phyloP scores from a whole-genome alignment of 2,888 invertebrate genomes.

The Pollenia amentaria region DNA sequence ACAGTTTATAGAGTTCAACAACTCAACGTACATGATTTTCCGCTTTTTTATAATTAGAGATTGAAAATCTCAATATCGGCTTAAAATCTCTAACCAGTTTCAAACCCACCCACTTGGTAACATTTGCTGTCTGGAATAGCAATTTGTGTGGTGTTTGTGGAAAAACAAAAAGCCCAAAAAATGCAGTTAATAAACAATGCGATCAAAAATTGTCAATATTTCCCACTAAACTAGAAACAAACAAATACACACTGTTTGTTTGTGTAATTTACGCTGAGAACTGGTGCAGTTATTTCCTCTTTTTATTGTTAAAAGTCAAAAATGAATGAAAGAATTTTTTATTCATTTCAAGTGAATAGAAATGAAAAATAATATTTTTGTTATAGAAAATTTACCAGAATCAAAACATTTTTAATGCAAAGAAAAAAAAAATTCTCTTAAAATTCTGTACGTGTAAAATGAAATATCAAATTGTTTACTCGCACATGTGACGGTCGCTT shows the following conservation, averaged over 20 bases:
- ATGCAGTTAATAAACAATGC: slow-evolving; percentile 38
- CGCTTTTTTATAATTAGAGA: not conserved
- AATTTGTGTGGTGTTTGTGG: not conserved
- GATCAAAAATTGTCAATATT: slow-evolving; percentile 11
- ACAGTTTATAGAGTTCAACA: slow-evolving; percentile 17
- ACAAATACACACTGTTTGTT: not conserved
- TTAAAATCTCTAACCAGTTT: not conserved
- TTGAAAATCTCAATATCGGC: not conserved
- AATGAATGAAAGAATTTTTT: slow-evolving; percentile 14
- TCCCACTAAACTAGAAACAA: no score
- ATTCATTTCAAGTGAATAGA: slow-evolving; percentile 50
- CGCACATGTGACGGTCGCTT: no score
- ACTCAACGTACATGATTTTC: not conserved
- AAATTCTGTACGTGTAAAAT: no score
- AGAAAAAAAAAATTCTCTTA: no score
- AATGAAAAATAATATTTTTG: not conserved
- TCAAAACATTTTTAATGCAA: no score
- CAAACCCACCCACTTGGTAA: no score
- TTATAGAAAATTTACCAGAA: no score
- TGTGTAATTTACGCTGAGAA: not conserved
- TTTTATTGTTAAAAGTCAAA: not conserved
- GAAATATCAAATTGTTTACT: no score
- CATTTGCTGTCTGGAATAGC: not conserved
- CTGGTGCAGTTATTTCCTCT: slow-evolving; percentile 29
- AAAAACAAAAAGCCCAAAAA: not conserved